Conservation (phyloP, 2,797 vertebrate genomes). For the Bradypodion pumilum region DNA sequence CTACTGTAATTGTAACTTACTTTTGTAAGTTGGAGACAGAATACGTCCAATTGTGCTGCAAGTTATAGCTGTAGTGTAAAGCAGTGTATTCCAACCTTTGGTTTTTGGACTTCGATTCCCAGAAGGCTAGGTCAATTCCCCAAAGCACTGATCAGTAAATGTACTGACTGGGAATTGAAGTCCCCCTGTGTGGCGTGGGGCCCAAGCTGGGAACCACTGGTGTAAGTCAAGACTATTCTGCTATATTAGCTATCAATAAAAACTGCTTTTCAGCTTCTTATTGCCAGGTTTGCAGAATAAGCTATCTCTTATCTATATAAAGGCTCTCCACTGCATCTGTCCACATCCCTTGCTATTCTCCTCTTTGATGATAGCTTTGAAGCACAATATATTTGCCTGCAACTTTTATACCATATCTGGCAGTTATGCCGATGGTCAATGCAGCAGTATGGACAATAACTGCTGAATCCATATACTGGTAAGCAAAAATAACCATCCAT, state of each 20-base stretch:
- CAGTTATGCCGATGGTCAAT: neutral
- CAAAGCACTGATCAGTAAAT: too few species aligned
- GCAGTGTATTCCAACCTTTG: too few species aligned
- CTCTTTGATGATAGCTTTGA: neutral
- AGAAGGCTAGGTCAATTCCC: too few species aligned
- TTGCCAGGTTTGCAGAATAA: neutral
- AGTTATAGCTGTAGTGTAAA: too few species aligned
- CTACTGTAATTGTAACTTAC: too few species aligned
- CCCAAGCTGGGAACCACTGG: too few species aligned
- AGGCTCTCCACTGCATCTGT: neutral
- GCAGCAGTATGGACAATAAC: neutral
- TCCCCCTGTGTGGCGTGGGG: too few species aligned
- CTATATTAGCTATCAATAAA: neutral
- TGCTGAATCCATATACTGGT: neutral
- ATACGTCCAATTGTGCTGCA: too few species aligned
- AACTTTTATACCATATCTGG: neutral
- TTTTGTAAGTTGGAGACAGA: too few species aligned
- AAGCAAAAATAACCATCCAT: neutral
- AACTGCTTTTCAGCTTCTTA: neutral
- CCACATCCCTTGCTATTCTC: neutral
- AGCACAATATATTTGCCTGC: neutral
- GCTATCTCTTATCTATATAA: neutral
- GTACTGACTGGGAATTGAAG: too few species aligned
- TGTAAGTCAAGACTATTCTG: neutral
- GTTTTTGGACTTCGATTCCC: too few species aligned